Evolutionary conservation across 2,113 vertebrate species (phyloP), one percentile per base, ranked within the genome.

Genomic region (Hippocampus barbouri): DNA sequence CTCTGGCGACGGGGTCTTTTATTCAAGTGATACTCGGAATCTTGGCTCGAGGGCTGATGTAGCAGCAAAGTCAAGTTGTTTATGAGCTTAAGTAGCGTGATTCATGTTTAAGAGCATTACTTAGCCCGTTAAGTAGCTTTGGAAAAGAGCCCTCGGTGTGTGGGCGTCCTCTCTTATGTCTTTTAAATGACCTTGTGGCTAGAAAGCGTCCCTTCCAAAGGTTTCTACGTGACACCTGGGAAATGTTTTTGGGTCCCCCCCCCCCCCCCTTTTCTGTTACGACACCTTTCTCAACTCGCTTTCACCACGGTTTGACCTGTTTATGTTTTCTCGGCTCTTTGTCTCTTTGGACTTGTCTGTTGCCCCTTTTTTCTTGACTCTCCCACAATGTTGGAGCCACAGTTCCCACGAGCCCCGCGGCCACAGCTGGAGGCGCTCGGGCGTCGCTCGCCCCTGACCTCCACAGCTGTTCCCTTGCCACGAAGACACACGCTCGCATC

Each of bases 361-460:
- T 5, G 49, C 25, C 34, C 34, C 59, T 27, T 43, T 45, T 40
- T 11, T 18, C 18, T 34, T 47, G 78, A 43, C 40, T 78, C 79
- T 83, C 80, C 85, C 84, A 83, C 79, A 66, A 75, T 81, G 82
- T 70, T 82, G 34, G 76, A 77, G 82, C 80, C 85, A 79, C 73
- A 79, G 84, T 88, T 90, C 90, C 90, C 88, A 90, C 76, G 85
- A 82, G 84, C 82, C 85, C 73, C 34, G 45, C 64, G 86, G 85
- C 83, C 86, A 87, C 90, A 91, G 90, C 90, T 91, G 89, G 85
- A 86, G 79, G 75, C 70, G 49, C 41, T 68, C 74, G 68, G 34
- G 23, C 68, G 79, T 82, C 79, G 82, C 68, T 71, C 34, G 34
- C 34, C 74, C 43, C 79, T 88, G 88, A 91, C 87, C 90, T 87